Conservation (phyloP, 2,888 invertebrate genomes). For the Pinctada fucata region DNA sequence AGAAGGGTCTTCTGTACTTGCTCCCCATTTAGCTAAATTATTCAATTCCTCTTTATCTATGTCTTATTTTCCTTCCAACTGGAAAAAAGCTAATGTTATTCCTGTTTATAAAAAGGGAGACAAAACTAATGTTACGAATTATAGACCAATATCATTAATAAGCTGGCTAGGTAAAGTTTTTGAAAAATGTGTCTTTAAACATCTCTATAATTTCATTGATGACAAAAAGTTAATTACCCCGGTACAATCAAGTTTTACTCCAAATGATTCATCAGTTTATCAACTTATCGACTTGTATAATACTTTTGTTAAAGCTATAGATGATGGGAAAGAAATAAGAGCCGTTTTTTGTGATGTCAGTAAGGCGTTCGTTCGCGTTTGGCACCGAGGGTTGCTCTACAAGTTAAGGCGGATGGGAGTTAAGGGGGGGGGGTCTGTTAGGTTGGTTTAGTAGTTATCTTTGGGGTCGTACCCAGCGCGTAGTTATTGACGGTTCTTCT, state of each 20-base stretch:
- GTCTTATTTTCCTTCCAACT: slow-evolving; percentile 16
- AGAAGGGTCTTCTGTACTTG: not conserved
- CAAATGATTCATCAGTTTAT: slow-evolving; percentile 33
- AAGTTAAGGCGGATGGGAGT: slow-evolving; percentile 38
- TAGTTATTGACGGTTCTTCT: slow-evolving; percentile 1
- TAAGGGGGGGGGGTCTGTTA: slow-evolving; percentile 22
- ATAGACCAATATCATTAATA: slow-evolving; percentile 31
- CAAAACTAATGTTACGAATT: too few relatives aligned
- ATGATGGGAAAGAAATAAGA: slow-evolving; percentile 11
- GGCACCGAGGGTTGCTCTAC: slow-evolving; percentile 38
- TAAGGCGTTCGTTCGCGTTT: slow-evolving; percentile 9
- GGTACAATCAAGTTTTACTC: slow-evolving; percentile 32
- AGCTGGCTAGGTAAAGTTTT: slow-evolving; percentile 29
- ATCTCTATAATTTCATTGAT: slow-evolving; percentile 32
- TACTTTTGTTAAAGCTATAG: slow-evolving; percentile 26
- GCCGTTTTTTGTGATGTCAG: slow-evolving; percentile 22
- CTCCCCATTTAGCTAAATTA: too few relatives aligned
- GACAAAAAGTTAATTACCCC: slow-evolving; percentile 25
- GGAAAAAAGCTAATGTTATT: slow-evolving; percentile 23
- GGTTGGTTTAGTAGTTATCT: slow-evolving; percentile 29
- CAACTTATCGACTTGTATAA: slow-evolving; percentile 40
- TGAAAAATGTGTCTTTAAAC: slow-evolving; percentile 14
- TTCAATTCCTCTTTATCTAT: too few relatives aligned
- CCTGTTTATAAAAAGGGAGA: too few relatives aligned
- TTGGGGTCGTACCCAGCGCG: slow-evolving; percentile 20